phyloP scores from a whole-genome alignment of 2,888 invertebrate genomes.

The Eumacrocentrus americanus region DNA sequence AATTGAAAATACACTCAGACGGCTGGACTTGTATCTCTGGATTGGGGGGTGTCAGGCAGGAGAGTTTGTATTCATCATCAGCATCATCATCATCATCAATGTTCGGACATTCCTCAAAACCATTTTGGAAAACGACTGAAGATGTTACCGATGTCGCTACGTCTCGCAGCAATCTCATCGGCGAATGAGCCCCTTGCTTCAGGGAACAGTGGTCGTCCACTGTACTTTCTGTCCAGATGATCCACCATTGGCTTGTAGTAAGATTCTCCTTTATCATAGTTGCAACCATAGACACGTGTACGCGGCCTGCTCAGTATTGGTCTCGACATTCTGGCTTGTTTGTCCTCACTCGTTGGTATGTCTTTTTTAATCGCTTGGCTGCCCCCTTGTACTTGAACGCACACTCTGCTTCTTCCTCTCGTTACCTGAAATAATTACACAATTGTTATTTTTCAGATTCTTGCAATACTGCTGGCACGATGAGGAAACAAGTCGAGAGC shows the following conservation, averaged over 20 bases:
- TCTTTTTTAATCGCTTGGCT: background rate
- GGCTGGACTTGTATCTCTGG: background rate
- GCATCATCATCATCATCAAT: constrained; percentile 15
- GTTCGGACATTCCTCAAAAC: constrained; percentile 55
- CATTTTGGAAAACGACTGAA: constrained; percentile 61
- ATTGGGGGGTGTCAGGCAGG: constrained; percentile 11
- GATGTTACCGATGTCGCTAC: constrained; percentile 62
- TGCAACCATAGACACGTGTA: constrained; percentile 84
- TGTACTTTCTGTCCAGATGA: constrained; percentile 75
- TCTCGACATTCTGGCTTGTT: constrained; percentile 53
- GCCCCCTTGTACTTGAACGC: constrained; percentile 17
- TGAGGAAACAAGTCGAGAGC: background rate
- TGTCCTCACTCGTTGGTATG: background rate
- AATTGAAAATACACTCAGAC: background rate
- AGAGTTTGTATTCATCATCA: constrained; percentile 12
- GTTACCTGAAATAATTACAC: background rate
- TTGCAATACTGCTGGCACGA: too few relatives aligned
- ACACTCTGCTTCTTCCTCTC: constrained; percentile 10
- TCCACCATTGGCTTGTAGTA: constrained; percentile 81
- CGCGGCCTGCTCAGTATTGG: constrained; percentile 68
- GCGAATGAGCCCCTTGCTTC: constrained; percentile 62
- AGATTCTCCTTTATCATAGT: constrained; percentile 83
- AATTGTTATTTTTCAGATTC: background rate
- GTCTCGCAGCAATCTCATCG: constrained; percentile 64
- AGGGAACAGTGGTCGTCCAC: constrained; percentile 62